phyloP scores from a whole-genome alignment of 2,797 vertebrate genomes.

The Peromyscus eremicus region DNA sequence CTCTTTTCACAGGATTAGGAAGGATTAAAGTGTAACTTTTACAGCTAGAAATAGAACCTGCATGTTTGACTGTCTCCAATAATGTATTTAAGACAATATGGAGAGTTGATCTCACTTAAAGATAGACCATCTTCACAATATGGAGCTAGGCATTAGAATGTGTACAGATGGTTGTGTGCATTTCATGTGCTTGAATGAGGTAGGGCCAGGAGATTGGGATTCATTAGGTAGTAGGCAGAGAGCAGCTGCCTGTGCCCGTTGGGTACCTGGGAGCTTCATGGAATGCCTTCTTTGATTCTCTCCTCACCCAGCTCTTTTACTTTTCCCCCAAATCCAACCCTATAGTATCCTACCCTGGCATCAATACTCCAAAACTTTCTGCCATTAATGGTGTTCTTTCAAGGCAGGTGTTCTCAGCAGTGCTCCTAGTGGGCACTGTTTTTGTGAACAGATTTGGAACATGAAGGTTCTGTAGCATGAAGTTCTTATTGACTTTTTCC shows the following conservation, averaged over 20 bases:
- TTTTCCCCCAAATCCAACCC: not conserved
- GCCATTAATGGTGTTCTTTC: not conserved
- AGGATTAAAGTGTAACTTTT: conserved; percentile 1
- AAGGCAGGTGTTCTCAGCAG: not conserved
- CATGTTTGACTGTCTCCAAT: conserved; percentile 1
- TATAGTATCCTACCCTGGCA: not conserved
- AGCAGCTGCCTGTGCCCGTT: not conserved
- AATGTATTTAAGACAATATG: not conserved
- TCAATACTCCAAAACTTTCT: not conserved
- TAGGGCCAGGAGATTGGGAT: no score
- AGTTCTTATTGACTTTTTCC: not conserved
- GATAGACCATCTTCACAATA: not conserved
- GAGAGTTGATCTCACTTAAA: not conserved
- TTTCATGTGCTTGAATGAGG: no score
- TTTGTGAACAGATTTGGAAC: not conserved
- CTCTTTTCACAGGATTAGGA: conserved; percentile 7
- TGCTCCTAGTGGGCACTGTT: not conserved
- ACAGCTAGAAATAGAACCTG: not conserved
- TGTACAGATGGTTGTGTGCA: not conserved
- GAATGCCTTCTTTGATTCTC: not conserved
- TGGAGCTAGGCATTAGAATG: not conserved
- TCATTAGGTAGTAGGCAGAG: not conserved
- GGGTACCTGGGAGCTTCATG: not conserved
- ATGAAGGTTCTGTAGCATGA: not conserved
- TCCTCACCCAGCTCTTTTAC: not conserved